phyloP scores from a whole-genome alignment of 2,888 invertebrate species.

The Meiosimyza decipiens region DNA sequence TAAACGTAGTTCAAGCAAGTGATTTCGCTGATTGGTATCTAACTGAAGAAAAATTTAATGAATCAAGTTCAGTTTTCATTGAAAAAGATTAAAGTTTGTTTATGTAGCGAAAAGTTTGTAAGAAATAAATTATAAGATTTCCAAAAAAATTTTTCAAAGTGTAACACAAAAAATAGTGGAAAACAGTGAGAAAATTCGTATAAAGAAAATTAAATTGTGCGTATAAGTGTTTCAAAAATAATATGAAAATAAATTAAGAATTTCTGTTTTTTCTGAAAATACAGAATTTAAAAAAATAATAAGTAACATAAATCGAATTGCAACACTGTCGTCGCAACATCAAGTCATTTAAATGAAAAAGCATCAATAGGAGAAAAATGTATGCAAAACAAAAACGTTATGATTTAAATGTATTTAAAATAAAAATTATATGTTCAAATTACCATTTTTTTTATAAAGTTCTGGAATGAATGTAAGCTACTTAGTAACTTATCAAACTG shows the following conservation, averaged over 20 bases:
- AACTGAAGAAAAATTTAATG: constrained; percentile 27
- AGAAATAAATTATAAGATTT: background rate
- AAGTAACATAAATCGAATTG: background rate
- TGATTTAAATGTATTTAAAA: background rate
- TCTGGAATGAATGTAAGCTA: no score
- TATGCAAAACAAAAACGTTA: constrained; percentile 2
- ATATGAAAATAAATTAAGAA: background rate
- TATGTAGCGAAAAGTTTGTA: background rate
- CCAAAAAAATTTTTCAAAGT: background rate
- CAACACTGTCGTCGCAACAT: background rate
- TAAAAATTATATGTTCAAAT: no score
- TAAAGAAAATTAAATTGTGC: no score
- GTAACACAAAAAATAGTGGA: constrained; percentile 5
- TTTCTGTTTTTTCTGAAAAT: background rate
- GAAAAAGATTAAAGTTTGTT: background rate
- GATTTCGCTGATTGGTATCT: constrained; percentile 30
- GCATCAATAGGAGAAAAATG: background rate
- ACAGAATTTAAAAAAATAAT: background rate
- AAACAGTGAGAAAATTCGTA: background rate
- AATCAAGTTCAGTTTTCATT: constrained; percentile 13
- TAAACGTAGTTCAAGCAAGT: constrained; percentile 31
- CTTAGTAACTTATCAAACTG: no score
- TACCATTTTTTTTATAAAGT: no score
- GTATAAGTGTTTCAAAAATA: no score
- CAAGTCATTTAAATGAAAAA: background rate